Percentiles rank a stretch among this genome's conserved stretches.
phyloP scores from a whole-genome alignment of 2,888 invertebrate species.

The Ctena decussata region DNA sequence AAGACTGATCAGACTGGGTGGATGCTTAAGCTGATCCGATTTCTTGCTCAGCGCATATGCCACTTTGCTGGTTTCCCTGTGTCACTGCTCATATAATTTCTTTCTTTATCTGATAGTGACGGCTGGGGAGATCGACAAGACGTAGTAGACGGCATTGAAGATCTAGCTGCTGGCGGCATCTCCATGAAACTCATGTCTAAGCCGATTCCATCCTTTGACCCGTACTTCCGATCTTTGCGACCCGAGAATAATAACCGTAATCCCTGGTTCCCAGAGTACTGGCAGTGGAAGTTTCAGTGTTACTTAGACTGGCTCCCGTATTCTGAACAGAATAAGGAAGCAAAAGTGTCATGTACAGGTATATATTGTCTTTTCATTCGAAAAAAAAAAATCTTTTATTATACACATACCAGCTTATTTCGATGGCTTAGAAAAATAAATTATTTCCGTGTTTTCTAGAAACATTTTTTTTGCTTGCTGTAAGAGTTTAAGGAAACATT shows the following conservation, averaged over 20 bases:
- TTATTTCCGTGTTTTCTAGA: too few relatives aligned
- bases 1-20: too few relatives aligned
- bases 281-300: slow-evolving; percentile 92
- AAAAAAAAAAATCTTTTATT: too few relatives aligned
- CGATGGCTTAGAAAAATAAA: too few relatives aligned
- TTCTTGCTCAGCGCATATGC: too few relatives aligned
- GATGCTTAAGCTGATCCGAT: too few relatives aligned
- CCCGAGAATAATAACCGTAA: slow-evolving; percentile 91
- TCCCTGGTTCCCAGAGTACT: slow-evolving; percentile 93
- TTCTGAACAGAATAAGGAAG: slow-evolving; percentile 35
- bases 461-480: too few relatives aligned
- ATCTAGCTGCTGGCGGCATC: slow-evolving; percentile 91
- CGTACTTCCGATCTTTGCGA: slow-evolving; percentile 90
- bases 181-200: slow-evolving; percentile 93
- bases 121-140: slow-evolving; percentile 93
- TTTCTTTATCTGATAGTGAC: slow-evolving; percentile 89
- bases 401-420: too few relatives aligned
- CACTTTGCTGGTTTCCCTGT: too few relatives aligned
- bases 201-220: slow-evolving; percentile 87
- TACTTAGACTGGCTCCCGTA: slow-evolving; percentile 55
- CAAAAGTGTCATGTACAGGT: slow-evolving; percentile 76
- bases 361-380: too few relatives aligned
- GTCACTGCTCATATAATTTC: too few relatives aligned
- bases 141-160: slow-evolving; percentile 89
- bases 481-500: too few relatives aligned